These are phyloP conservation scores for Notarius quadriscutis DNA, from an alignment of 2,113 vertebrate species.

Conservation along the genomic window DNA sequence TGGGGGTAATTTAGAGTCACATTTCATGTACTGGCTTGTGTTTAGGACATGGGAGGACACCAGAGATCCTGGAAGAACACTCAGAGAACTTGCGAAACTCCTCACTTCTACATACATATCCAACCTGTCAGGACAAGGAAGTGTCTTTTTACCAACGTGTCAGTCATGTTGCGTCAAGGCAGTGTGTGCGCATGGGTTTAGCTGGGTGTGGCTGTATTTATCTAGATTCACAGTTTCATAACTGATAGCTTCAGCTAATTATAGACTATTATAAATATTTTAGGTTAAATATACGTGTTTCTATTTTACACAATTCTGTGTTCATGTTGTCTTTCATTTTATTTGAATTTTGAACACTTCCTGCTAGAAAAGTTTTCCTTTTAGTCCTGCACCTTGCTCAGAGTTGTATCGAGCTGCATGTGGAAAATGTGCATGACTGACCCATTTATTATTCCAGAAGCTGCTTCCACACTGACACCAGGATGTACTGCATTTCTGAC, in stretches of 20 bases:
- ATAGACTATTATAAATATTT: not conserved
- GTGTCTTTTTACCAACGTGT: not conserved
- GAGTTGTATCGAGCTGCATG: not conserved
- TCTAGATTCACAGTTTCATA: constrained; percentile 1
- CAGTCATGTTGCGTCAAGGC: not conserved
- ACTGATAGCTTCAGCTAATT: not conserved
- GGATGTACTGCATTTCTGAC: constrained; percentile 24
- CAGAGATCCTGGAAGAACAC: not conserved
- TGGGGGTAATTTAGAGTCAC: not conserved
- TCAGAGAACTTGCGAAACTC: not conserved
- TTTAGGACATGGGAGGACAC: not conserved
- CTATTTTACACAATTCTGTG: not conserved
- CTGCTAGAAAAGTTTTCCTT: not conserved
- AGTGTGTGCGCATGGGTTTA: not conserved
- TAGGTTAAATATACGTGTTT: not conserved
- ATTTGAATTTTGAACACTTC: not conserved
- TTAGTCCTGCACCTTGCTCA: not conserved
- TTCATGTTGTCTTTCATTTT: not conserved
- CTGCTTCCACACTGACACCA: not conserved
- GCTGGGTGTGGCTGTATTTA: constrained; percentile 8
- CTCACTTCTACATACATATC: not conserved
- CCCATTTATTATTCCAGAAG: not conserved
- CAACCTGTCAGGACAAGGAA: not conserved
- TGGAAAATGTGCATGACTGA: not conserved
- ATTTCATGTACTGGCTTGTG: not conserved